Evolutionary conservation across 2,888 invertebrate species (phyloP), one percentile per base, ranked within the genome.

Genomic region (Phalera bucephala): DNA sequence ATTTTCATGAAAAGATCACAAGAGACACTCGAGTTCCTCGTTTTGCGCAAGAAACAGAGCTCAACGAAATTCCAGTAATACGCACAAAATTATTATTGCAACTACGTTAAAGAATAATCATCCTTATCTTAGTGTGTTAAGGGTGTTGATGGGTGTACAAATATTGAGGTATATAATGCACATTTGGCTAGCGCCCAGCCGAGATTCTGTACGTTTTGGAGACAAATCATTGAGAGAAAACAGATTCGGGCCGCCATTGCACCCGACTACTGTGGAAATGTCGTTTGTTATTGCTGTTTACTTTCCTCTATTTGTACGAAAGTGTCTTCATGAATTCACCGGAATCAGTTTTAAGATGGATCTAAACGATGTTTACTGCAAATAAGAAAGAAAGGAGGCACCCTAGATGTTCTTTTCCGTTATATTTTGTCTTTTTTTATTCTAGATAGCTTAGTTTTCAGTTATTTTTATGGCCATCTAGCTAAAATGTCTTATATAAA

Each of bases 151-250:
- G 12, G 13, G 6, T 27, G 52, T 34, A 56, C 33, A 35, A 25
- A 30, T 32, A 51, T 41, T 19, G 52, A 69, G 57, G 78, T 67
- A 60, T 55, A 66, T 60, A 66, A 71, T 79, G 77, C 73, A 80
- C 83, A 82, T 87, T 87, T 88, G 88, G 87, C 87, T 78, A 66
- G 40, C 65, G 61, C 79, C 88, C 88, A 86, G 80, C 74, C 59
- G 74, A 84, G 84, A 85, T 84, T 86, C 70, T 65, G 78, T 77
- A 70, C 78, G 78, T 77, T 78, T 76, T 64, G 70, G 74, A 82
- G 87, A 87, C 87, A 88, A 87, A 87, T 88, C 86, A 82, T 82
- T 80, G 86, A 72, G 77, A 78, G 83, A 83, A 83, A 85, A 86
- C 87, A 86, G 84, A 84, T 86, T 87, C 80, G 72, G 75, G 71